Conservation (phyloP, 2,113 vertebrate genomes). For the Recurvirostra avosetta region DNA sequence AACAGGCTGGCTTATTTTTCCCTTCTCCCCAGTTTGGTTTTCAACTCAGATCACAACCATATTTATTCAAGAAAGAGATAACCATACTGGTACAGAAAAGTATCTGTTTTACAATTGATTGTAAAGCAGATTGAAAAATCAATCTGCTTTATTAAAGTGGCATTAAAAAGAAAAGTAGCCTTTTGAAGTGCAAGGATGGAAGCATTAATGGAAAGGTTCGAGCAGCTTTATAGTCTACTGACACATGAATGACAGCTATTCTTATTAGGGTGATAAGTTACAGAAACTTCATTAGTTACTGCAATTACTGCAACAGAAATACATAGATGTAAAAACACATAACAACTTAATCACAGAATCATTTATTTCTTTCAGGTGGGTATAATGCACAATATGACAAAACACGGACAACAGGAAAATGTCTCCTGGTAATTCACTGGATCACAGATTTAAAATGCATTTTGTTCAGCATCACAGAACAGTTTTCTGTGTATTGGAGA, state of each 20-base stretch:
- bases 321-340: neutral
- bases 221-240: neutral
- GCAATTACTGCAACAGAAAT: neutral
- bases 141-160: neutral
- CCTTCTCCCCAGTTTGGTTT: neutral
- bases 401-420: neutral
- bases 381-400: neutral
- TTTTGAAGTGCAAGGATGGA: neutral
- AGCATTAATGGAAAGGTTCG: neutral
- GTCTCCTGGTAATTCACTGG: neutral
- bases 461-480: neutral
- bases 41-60: constrained; percentile 26
- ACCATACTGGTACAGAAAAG: neutral
- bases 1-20: neutral
- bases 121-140: neutral
- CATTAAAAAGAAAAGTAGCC: neutral
- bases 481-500: neutral
- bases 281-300: neutral
- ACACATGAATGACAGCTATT: neutral
- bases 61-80: constrained; percentile 25
- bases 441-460: neutral
- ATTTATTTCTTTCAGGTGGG: neutral
- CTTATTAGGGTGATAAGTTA: neutral
- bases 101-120: neutral
- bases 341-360: neutral